Evolutionary conservation across 1,140 invertebrate species (phyloP).

Genomic region (Chionoecetes opilio): DNA sequence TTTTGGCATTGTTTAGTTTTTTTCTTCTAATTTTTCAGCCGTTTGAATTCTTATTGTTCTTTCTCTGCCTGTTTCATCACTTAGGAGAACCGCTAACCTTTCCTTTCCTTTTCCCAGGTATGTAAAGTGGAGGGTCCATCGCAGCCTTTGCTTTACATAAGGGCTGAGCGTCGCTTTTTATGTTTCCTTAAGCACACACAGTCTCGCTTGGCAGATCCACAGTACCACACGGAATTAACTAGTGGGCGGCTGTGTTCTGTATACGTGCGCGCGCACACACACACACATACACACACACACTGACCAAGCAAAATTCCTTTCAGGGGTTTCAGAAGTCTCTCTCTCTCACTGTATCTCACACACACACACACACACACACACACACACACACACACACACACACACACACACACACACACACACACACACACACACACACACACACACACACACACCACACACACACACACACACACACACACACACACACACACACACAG

Average conservation of each 20-base stretch:
- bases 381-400: neutral
- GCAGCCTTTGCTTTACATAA: neutral
- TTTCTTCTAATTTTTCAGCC: too few species aligned
- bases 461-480: neutral
- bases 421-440: neutral
- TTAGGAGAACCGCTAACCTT: too few species aligned
- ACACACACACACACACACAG: neutral
- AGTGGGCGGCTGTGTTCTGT: neutral
- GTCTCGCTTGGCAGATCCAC: neutral
- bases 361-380: neutral
- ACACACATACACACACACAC: too few species aligned
- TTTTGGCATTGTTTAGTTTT: too few species aligned
- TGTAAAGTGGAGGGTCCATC: neutral
- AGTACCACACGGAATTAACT: neutral
- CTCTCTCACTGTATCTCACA: neutral
- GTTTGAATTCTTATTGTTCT: neutral
- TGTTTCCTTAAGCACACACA: neutral
- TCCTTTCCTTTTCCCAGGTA: too few species aligned
- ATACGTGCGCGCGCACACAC: neutral
- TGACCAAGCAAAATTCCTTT: too few species aligned
- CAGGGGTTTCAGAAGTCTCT: too few species aligned
- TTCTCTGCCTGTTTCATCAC: neutral
- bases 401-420: slow-evolving; percentile 36
- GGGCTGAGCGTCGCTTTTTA: neutral
- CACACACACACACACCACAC: neutral